Base-by-base conservation (phyloP, 2,888 invertebrate genomes). In the Lissonota sp. region DNA sequence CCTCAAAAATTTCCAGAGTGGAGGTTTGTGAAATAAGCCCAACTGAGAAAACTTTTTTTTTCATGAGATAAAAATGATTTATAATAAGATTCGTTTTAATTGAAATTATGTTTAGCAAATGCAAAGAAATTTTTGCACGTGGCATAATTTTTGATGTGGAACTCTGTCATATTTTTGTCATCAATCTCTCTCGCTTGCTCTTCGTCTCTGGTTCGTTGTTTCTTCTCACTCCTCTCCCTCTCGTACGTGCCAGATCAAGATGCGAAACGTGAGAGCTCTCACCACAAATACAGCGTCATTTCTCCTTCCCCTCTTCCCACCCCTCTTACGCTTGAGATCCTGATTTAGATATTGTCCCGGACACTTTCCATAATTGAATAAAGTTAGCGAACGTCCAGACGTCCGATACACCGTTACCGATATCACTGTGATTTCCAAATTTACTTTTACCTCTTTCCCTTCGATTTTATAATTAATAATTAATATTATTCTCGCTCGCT, bases 341-440 rank as follows among this genome's bases (percentile, higher is more conserved):
- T 71, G 71, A 78, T 78, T 71, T 78, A 78, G 77, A 71, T 78
- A 71, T 58, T 60, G 64, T 58, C 44, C 49, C 78, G 60, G 64
- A 72, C 66, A 66, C 71, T 78, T 72, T 78, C 60, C 64, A 78
- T 67, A 67, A 78, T 78, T 78, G 51, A 60, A 77, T 77, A n/a
- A 60, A 71, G 42, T 71, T 70, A 37, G 16, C 44, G 44, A 77
- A 71, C 69, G 66, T 71, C 58, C 42, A 26, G 64, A 44, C 26
- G 26, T 39, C 39, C 42, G 46, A 46, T 63, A 26, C 37, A 39
- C 1, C 10, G 3, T 49, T 42, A 40, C 57, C 12, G 55, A 64
- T 63, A 42, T 37, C 14, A 6, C 8, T 26, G 26, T 16, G n/a
- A 26, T 42, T 40, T 5, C 6, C 16, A 6, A 39, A 10, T 66